Conservation (phyloP, 2,888 invertebrate genomes). For the Agrilus cyanescens region DNA sequence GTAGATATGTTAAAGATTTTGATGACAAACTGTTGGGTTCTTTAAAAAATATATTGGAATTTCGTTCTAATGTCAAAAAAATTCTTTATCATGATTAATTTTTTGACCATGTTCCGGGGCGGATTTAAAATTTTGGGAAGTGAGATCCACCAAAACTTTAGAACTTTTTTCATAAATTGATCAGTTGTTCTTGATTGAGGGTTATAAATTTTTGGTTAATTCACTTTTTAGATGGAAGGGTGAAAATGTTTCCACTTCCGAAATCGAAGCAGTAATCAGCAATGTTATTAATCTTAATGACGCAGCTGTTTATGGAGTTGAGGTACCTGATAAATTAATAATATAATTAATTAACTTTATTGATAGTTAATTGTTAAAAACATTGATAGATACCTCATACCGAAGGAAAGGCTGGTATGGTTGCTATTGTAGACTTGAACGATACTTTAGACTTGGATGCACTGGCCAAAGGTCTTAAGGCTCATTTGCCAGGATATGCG, state of each 20-base stretch:
- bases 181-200: no score
- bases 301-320: slow-evolving; percentile 84
- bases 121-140: no score
- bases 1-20: no score
- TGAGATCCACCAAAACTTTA: no score
- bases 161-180: no score
- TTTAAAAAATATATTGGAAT: no score
- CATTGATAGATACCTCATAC: slow-evolving; percentile 53
- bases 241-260: slow-evolving; percentile 93
- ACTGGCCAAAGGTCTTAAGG: slow-evolving; percentile 54
- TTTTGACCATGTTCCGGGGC: no score
- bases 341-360: slow-evolving; percentile 19
- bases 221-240: slow-evolving; percentile 62
- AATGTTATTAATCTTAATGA: slow-evolving; percentile 56
- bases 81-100: no score
- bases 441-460: slow-evolving; percentile 45
- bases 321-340: slow-evolving; percentile 64
- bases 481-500: slow-evolving; percentile 72
- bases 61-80: no score
- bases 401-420: slow-evolving; percentile 91
- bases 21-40: no score
- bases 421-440: slow-evolving; percentile 65
- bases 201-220: no score
- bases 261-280: slow-evolving; percentile 84
- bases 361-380: neutral